Conservation (phyloP, 2,113 vertebrate species). For the Corynorhinus townsendii region DNA sequence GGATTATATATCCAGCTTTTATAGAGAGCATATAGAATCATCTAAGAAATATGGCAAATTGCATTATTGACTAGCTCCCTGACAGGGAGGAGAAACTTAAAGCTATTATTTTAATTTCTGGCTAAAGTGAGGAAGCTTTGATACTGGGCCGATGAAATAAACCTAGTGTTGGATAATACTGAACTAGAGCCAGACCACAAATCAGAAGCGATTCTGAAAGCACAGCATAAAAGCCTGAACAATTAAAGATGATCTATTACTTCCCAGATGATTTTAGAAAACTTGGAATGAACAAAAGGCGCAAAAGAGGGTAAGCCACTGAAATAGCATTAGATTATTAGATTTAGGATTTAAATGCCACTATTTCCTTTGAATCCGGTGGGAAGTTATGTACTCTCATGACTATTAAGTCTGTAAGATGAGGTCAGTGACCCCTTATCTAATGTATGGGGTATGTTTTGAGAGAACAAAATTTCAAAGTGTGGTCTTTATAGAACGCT, state of each 20-base stretch:
- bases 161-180: slow-evolving; percentile 36
- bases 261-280: slow-evolving; percentile 68
- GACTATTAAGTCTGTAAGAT: slow-evolving; percentile 36
- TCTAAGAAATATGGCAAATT: slow-evolving; percentile 30
- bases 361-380: slow-evolving; percentile 43
- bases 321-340: slow-evolving; percentile 58
- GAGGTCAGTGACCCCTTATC: slow-evolving; percentile 58
- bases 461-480: slow-evolving; percentile 61
- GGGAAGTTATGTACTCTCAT: slow-evolving; percentile 8
- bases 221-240: slow-evolving; percentile 50
- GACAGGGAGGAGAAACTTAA: slow-evolving; percentile 46
- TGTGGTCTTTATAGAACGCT: slow-evolving; percentile 53
- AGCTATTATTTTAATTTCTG: slow-evolving; percentile 69
- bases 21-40: slow-evolving; percentile 20
- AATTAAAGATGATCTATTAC: slow-evolving; percentile 69
- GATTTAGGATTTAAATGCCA: slow-evolving; percentile 65
- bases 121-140: slow-evolving; percentile 68
- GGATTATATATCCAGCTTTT: slow-evolving; percentile 31
- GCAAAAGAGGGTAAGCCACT: slow-evolving; percentile 39
- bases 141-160: slow-evolving; percentile 45
- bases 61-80: slow-evolving; percentile 39
- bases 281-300: slow-evolving; percentile 18
- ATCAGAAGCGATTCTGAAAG: slow-evolving; percentile 61
- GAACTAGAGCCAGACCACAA: slow-evolving; percentile 67
- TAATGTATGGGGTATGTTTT: slow-evolving; percentile 56